These are phyloP conservation scores for Sebastes cheni DNA, from an alignment of 2,797 vertebrate species.

Conservation along the genomic window DNA sequence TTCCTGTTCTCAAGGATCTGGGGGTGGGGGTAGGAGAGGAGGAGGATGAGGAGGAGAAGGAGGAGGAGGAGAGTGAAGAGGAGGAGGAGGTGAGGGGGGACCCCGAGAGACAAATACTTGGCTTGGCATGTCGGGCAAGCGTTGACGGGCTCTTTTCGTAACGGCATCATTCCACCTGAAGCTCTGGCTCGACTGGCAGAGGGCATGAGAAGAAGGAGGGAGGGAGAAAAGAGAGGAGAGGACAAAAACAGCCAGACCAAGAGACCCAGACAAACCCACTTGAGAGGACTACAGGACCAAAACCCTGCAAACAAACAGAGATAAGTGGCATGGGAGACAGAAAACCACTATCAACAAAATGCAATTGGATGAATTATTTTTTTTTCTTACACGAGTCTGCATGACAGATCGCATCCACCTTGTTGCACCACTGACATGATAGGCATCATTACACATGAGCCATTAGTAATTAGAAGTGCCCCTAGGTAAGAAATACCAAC, in stretches of 20 bases:
- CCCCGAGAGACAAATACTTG: slow-evolving; percentile 88
- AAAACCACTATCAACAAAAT: neutral
- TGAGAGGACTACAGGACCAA: slow-evolving; percentile 41
- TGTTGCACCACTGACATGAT: slow-evolving; percentile 65
- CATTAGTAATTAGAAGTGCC: slow-evolving; percentile 72
- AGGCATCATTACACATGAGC: slow-evolving; percentile 68
- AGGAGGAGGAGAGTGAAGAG: neutral
- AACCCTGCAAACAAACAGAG: slow-evolving; percentile 53
- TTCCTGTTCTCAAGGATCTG: slow-evolving; percentile 93
- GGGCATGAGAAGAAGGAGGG: slow-evolving; percentile 6
- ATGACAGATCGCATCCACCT: slow-evolving; percentile 56
- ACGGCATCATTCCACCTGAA: slow-evolving; percentile 85
- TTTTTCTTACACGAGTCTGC: slow-evolving; percentile 44
- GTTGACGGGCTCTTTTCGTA: slow-evolving; percentile 87
- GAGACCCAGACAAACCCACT: slow-evolving; percentile 35
- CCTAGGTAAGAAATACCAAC: slow-evolving; percentile 65
- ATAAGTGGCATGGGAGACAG: slow-evolving; percentile 47
- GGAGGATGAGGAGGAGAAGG: neutral
- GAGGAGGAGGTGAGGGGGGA: slow-evolving; percentile 28
- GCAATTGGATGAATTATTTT: neutral
- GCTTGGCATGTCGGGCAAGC: slow-evolving; percentile 84
- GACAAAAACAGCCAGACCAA: slow-evolving; percentile 29
- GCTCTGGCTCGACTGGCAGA: slow-evolving; percentile 65
- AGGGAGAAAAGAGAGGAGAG: neutral
- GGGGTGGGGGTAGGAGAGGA: slow-evolving; percentile 66